phyloP scores from a whole-genome alignment of 2,888 invertebrate genomes.

The Carcina quercana region DNA sequence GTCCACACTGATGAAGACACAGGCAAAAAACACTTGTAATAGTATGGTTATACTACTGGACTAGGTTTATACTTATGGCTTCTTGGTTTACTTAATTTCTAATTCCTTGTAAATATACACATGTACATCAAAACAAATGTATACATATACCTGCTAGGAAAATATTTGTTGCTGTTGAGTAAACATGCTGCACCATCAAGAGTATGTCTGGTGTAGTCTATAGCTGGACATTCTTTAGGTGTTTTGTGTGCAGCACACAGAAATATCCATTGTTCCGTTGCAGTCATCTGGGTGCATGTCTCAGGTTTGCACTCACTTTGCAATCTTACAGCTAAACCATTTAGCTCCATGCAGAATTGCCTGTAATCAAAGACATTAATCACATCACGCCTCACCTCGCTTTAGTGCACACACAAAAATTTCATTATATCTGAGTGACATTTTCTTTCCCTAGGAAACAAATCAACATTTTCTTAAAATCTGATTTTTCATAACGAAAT shows the following conservation, averaged over 20 bases:
- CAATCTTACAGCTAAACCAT: constrained; percentile 96
- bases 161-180: constrained; percentile 99
- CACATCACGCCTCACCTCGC: too few relatives aligned
- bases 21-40: too few relatives aligned
- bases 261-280: constrained; percentile 99
- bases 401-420: too few relatives aligned
- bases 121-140: not conserved
- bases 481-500: too few relatives aligned
- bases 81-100: too few relatives aligned
- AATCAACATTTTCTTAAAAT: too few relatives aligned
- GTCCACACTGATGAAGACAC: too few relatives aligned
- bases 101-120: too few relatives aligned
- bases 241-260: constrained; percentile 99
- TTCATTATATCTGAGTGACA: too few relatives aligned
- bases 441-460: too few relatives aligned
- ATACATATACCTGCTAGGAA: constrained; percentile 91
- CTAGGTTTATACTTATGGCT: too few relatives aligned
- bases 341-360: constrained; percentile 99
- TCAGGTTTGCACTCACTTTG: constrained; percentile 98
- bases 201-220: constrained; percentile 99
- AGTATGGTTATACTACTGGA: too few relatives aligned
- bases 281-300: constrained; percentile 99
- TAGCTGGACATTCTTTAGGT: constrained; percentile 99
- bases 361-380: constrained; percentile 53
- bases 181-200: constrained; percentile 99